Evolutionary conservation across 2,797 vertebrate species (phyloP), one percentile per base, ranked within the genome.

Genomic region (Lagodon rhomboides): DNA sequence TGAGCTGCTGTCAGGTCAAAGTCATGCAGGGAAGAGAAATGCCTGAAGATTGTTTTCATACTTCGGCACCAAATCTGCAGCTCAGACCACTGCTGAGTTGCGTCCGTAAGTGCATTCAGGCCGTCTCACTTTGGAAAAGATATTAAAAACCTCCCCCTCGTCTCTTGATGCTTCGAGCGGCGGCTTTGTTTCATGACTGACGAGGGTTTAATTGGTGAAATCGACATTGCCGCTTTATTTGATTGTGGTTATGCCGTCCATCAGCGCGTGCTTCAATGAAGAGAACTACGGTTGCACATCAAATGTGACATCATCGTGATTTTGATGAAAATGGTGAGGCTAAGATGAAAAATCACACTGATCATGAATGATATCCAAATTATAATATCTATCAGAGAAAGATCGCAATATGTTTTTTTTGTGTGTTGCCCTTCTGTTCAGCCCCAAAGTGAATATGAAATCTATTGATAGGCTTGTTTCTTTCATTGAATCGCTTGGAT

Each of bases 191-290:
- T 54, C 13, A 47, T 12, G 38, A 25, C 12, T 55, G 30, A 56
- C 41, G 46, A 43, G 58, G 43, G 43, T 73, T 84, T 63, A 67
- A 66, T 82, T 16, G 1, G 41, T 53, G 20, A 71, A 72, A 65
- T 62, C 49, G 44, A 38, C 20, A 10, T 27, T 27, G 30, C 8
- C 47, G 20, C 56, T 46, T 60, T 18, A 51, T 53, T 43, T 38
- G 25, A 30, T 60, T 41, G 46, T 2, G 0, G 23, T 25, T 43
- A 17, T 3, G 23, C 20, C 23, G 13, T 34, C 59, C 12, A 59
- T 66, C 46, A 11, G 3, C 3, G 9, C n/a, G 5, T 27, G 3
- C 49, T 12, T 47, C 5, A 18, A 55, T 51, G 13, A 59, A 18
- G 53, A 2, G 53, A 38, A 38, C 10, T 8, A 38, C 9, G 38